phyloP scores from a whole-genome alignment of 2,797 vertebrate genomes.

The Mormyrops attenuatus region DNA sequence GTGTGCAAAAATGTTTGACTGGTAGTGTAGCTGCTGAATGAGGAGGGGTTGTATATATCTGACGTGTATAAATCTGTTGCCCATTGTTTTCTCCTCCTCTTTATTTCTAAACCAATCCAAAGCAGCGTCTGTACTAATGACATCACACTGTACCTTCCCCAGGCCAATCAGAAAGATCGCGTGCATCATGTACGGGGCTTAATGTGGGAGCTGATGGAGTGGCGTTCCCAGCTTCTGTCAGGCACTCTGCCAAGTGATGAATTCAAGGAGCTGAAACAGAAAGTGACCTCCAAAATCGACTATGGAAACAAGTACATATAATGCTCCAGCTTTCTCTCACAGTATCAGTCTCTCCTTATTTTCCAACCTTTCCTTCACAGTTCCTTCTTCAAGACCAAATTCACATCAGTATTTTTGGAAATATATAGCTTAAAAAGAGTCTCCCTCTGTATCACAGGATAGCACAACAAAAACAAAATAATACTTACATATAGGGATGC shows the following conservation, averaged over 20 bases:
- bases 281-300: slow-evolving; percentile 96
- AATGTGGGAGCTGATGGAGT: slow-evolving; percentile 96
- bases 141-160: background rate
- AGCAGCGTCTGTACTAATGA: background rate
- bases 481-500: background rate
- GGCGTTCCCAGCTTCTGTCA: slow-evolving; percentile 94
- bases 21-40: background rate
- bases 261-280: slow-evolving; percentile 97
- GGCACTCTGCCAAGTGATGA: slow-evolving; percentile 93
- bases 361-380: background rate
- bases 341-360: background rate
- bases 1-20: background rate
- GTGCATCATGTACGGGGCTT: slow-evolving; percentile 81
- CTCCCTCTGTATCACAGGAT: background rate
- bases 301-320: slow-evolving; percentile 91
- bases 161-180: slow-evolving; percentile 71
- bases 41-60: background rate
- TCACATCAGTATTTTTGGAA: background rate
- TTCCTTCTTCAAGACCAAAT: background rate
- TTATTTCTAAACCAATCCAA: background rate
- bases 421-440: background rate
- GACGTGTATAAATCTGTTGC: background rate
- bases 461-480: background rate
- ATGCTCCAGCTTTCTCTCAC: background rate
- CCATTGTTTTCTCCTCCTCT: background rate